Base-by-base conservation (phyloP, 2,888 invertebrate species). In the Mechanitis mazaeus region DNA sequence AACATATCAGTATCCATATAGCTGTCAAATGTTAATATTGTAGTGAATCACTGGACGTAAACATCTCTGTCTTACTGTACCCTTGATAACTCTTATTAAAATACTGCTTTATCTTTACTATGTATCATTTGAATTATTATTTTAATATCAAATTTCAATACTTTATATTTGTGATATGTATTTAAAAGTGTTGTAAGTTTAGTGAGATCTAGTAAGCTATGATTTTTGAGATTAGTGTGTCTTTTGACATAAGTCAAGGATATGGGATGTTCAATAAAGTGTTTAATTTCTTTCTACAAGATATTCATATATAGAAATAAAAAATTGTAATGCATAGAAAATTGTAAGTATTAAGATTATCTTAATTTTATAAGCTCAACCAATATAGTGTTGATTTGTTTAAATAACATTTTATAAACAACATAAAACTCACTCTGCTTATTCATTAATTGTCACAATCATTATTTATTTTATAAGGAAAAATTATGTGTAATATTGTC, bases 291-390 rank as follows among this genome's bases (percentile, higher is more conserved):
- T 60, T 58, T 53, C 55, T 56, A 64, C 50, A 59, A 55, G 54
- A 58, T 64, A 56, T 55, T 58, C 55, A 55, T 56, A 58, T 58
- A 61, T 61, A 57, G 50, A 58, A 20, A 64, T 67, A 63, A 66
- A 59, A 63, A 69, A 64, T 68, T 63, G 69, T 68, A 74, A 88
- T 88, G 88, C 80, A 88, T 82, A 87, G 84, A 70, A 88, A 85
- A 81, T 83, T 75, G 88, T 88, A 71, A 88, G 88, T 88, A 78
- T 73, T 62, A 3, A 56, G 31, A 45, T 63, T 55, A 54, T 50
- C 45, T 59, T 38, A 59, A 3, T 3, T 50, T 6, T 31, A 28
- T 2, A 31, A 31, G 50, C 31, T 50, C 50, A 50, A 50, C 31
- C 42, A 9, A 42, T 3, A 42, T 42, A 9, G 42, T 42, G 9